A percentile compares a stretch with the other conserved stretches of the same genome.
phyloP scores from a whole-genome alignment of 2,797 vertebrate species.

The Epinephelus coioides region DNA sequence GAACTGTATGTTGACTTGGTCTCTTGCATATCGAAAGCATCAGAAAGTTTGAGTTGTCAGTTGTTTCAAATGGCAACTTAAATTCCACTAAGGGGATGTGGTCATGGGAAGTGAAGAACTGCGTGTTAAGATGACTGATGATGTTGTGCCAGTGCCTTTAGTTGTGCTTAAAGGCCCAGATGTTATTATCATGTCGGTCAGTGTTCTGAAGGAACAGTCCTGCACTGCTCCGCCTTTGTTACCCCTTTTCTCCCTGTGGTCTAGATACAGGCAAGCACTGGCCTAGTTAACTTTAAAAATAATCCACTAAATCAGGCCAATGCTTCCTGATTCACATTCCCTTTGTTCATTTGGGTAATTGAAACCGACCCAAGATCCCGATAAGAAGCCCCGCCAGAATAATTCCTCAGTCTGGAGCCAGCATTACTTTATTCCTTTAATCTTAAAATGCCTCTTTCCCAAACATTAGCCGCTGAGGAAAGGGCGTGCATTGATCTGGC shows the following conservation, averaged over 20 bases:
- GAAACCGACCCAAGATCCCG: slow-evolving; percentile 64
- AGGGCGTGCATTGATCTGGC: slow-evolving; percentile 31
- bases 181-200: slow-evolving; percentile 41
- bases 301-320: slow-evolving; percentile 84
- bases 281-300: slow-evolving; percentile 85
- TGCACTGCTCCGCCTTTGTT: slow-evolving; percentile 57
- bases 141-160: slow-evolving; percentile 6
- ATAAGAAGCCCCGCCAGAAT: slow-evolving; percentile 57
- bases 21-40: no score
- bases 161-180: slow-evolving; percentile 16
- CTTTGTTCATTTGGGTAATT: slow-evolving; percentile 79
- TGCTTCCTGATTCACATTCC: slow-evolving; percentile 75
- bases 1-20: no score
- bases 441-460: slow-evolving; percentile 40
- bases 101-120: background rate
- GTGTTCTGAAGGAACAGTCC: slow-evolving; percentile 59
- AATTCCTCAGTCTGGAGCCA: slow-evolving; percentile 49
- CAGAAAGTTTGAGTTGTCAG: no score
- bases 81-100: background rate
- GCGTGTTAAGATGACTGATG: slow-evolving; percentile 3
- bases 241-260: slow-evolving; percentile 64
- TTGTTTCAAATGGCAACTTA: no score
- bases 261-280: slow-evolving; percentile 74
- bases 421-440: slow-evolving; percentile 45
- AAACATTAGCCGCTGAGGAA: slow-evolving; percentile 30